A percentile compares a stretch with the other conserved stretches of the same genome.
Evolutionary conservation across 2,888 invertebrate genomes (phyloP).

Genomic region (Acanthosepion lycidas): DNA sequence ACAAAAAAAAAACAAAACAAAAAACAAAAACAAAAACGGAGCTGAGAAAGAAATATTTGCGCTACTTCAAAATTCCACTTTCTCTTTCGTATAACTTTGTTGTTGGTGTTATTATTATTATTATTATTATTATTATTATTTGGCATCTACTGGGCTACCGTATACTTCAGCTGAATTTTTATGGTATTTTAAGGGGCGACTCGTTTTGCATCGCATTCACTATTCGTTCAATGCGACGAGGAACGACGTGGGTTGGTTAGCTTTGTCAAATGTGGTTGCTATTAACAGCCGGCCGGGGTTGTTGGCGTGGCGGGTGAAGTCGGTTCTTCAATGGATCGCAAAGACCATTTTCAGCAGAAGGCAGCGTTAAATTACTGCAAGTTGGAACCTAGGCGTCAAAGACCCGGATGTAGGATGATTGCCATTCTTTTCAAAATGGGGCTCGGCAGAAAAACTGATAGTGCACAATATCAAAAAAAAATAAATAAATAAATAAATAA

Average conservation of each 20-base stretch:
- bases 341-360: background rate
- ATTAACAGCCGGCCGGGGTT: background rate
- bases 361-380: background rate
- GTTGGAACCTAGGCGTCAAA: background rate
- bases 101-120: no score
- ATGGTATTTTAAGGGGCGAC: no score
- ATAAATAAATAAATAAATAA: no score
- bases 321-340: constrained; percentile 11
- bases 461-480: background rate
- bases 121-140: no score
- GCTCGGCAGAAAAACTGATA: background rate
- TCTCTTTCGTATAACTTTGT: no score
- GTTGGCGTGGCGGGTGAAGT: background rate
- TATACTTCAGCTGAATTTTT: no score
- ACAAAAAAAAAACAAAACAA: no score
- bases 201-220: background rate
- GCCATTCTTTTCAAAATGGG: background rate
- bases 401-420: background rate
- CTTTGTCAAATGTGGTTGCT: constrained; percentile 33
- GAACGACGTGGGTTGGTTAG: background rate
- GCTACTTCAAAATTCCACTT: no score
- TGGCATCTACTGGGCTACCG: no score
- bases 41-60: no score
- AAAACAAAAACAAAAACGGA: no score
- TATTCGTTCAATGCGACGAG: background rate